Conservation (phyloP, 2,888 invertebrate species). For the Copidosoma aretas region DNA sequence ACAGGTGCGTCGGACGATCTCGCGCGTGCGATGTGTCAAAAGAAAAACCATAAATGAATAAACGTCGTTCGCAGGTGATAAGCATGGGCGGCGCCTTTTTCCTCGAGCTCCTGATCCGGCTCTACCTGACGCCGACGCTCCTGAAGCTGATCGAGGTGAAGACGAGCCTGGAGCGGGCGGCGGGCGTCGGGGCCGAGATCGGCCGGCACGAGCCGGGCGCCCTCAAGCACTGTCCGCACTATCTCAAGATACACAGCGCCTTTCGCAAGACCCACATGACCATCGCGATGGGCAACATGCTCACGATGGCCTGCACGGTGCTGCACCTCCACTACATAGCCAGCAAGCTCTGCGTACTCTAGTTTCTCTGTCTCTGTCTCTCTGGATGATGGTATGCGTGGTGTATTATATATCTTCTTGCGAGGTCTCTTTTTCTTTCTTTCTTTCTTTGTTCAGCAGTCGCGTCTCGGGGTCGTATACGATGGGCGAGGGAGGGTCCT, state of each 20-base stretch:
- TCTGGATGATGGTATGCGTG: too few relatives aligned
- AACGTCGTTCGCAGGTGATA: conserved; percentile 65
- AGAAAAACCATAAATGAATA: neutral
- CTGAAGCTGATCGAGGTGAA: conserved; percentile 77
- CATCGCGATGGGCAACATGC: conserved; percentile 82
- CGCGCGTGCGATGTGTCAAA: too few relatives aligned
- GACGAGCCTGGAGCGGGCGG: conserved; percentile 75
- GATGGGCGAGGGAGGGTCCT: too few relatives aligned
- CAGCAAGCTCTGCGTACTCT: conserved; percentile 62
- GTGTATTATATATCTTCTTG: too few relatives aligned
- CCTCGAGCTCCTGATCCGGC: conserved; percentile 77
- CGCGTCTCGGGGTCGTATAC: too few relatives aligned
- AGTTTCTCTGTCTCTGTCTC: conserved; percentile 22
- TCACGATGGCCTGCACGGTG: conserved; percentile 72
- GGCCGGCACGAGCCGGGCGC: conserved; percentile 76
- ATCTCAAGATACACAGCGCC: conserved; percentile 74
- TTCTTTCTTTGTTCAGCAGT: too few relatives aligned
- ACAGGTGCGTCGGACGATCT: conserved; percentile 61
- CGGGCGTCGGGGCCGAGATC: conserved; percentile 80
- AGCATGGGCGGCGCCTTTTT: conserved; percentile 73
- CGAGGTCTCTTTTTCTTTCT: too few relatives aligned
- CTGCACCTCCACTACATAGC: conserved; percentile 74
- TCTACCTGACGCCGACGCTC: conserved; percentile 78
- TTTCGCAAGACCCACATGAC: conserved; percentile 80
- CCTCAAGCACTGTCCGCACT: conserved; percentile 79